Conservation (phyloP, 53 echinoderm and acorn worm species). For the Temnopleurus reevesii region DNA sequence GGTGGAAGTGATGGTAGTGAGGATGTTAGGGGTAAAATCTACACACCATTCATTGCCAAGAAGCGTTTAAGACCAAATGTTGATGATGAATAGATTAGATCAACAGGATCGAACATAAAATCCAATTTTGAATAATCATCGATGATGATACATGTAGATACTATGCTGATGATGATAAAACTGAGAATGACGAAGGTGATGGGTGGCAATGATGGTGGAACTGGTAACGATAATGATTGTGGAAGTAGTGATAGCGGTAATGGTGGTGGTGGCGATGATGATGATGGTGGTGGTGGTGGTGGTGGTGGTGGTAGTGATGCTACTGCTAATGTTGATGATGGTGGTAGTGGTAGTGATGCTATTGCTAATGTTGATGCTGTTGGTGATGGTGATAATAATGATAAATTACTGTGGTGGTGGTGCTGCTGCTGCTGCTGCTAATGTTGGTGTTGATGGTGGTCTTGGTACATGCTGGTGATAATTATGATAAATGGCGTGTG, state of each 20-base stretch:
- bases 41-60: too few relatives aligned
- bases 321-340: background rate
- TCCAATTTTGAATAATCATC: too few relatives aligned
- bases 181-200: conserved; percentile 5
- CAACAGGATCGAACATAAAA: too few relatives aligned
- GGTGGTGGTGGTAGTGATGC: background rate
- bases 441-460: background rate
- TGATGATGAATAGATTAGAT: too few relatives aligned
- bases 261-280: background rate
- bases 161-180: conserved; percentile 34
- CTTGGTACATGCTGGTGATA: background rate
- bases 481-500: background rate
- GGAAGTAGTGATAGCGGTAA: background rate
- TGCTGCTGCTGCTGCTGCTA: background rate
- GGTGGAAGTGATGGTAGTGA: background rate
- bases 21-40: too few relatives aligned
- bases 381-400: background rate
- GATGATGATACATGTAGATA: background rate
- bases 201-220: background rate
- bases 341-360: background rate
- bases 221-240: background rate
- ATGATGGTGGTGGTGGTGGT: background rate
- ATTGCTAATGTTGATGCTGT: background rate
- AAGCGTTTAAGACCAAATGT: too few relatives aligned
- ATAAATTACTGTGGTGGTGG: background rate